Conservation (phyloP, 2,113 vertebrate genomes). For the Ploceus nigricollis region DNA sequence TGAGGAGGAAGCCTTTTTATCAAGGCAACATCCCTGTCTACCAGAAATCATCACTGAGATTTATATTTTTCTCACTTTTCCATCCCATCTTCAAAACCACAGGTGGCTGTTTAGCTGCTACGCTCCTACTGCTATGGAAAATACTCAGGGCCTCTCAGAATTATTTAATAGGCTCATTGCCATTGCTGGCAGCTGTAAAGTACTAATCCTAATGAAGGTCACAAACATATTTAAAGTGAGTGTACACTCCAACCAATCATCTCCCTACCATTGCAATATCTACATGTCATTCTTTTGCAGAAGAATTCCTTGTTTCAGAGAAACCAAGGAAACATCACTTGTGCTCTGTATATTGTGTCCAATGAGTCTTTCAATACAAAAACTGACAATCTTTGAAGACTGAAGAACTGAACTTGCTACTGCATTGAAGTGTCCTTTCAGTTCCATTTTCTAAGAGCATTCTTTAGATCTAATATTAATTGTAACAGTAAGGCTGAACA, state of each 20-base stretch:
- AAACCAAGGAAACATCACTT: not conserved
- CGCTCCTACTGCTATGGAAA: not conserved
- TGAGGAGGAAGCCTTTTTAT: not conserved
- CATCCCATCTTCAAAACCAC: not conserved
- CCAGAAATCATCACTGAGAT: not conserved
- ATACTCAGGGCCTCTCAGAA: not conserved
- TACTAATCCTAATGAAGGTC: not conserved
- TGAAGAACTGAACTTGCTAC: not conserved
- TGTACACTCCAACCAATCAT: not conserved
- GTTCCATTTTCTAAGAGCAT: not conserved
- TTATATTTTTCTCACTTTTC: not conserved
- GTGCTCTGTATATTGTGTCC: not conserved
- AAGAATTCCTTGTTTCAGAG: not conserved
- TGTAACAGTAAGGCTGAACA: not conserved
- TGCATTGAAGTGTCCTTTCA: not conserved
- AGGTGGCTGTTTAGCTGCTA: not conserved
- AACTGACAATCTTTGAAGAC: not conserved
- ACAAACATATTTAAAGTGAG: not conserved
- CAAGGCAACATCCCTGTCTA: not conserved
- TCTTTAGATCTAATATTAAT: not conserved
- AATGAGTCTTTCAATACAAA: not conserved
- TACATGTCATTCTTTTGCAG: not conserved
- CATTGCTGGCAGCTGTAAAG: not conserved
- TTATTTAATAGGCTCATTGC: not conserved
- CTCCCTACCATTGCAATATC: not conserved